Evolutionary conservation across 2,888 invertebrate species (phyloP), one percentile per base, ranked within the genome.

Genomic region (Sycophila texana): DNA sequence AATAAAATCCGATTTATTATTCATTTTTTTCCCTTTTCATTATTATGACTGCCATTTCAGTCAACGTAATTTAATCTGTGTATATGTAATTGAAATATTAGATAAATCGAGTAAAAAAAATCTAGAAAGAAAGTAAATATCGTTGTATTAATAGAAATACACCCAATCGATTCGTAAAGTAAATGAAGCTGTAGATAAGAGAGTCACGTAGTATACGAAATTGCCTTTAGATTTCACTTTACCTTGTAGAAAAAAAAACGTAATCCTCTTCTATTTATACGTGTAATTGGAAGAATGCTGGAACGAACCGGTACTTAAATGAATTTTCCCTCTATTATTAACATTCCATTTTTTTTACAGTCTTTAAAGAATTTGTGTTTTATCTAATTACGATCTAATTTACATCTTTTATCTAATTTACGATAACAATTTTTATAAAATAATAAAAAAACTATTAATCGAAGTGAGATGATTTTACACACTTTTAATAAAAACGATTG

Each of bases 201-300:
- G 20, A 18, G 20, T 66, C 66, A 30, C 66, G 66, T 22, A 67
- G 53, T 53, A n/a, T n/a, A n/a, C 16, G 16, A 53, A 53, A 53
- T 53, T 53, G n/a, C 14, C 16, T 53, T 53, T 53, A 67, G 53
- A 67, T 26, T 70, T 70, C 14, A 18, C 30, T 18, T 30, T 16
- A 12, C 12, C 18, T 12, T 18, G 2, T 20, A 18, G 12, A 71
- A 39, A 71, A 67, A 22, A 55, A 39, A 18, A 26, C 0, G 2
- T 58, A 14, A 53, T 53, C 53, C 13, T 10, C 7, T 10, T 39
- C 39, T 39, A 39, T 39, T 10, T 39, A 39, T 39, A 39, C 7
- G 7, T 10, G 26, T 39, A 39, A 39, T 39, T 39, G 10, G 10
- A 39, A 39, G 7, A 10, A 5, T 10, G 10, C 10, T 26, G 26